A percentile compares a stretch with the other conserved stretches of the same genome.
phyloP scores from a whole-genome alignment of 2,113 vertebrate species.

The Garra rufa region DNA sequence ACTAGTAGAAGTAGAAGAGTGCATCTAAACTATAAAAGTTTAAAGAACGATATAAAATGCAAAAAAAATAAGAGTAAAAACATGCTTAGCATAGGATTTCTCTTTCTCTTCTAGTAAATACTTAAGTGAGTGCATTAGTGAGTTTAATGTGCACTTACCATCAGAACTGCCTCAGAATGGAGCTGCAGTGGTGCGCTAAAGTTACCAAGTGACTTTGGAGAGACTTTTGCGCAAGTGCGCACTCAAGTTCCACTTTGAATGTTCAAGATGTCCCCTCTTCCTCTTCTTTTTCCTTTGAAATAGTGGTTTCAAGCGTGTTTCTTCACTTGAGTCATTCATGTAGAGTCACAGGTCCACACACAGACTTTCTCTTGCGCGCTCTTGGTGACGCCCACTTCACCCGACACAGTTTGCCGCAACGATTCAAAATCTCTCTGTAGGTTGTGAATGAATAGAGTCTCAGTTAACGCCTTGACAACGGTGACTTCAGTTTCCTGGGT shows the following conservation, averaged over 20 bases:
- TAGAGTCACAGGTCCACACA: conserved; percentile 33
- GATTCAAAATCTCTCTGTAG: conserved; percentile 48
- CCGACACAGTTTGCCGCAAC: conserved; percentile 42
- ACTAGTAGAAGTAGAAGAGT: background rate
- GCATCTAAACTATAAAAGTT: background rate
- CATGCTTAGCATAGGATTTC: background rate
- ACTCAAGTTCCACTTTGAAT: conserved; percentile 3
- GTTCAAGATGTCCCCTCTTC: conserved; percentile 18
- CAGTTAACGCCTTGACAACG: conserved; percentile 45
- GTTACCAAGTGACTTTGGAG: conserved; percentile 39
- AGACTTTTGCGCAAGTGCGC: conserved; percentile 41
- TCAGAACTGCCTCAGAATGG: background rate
- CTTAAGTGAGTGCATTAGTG: conserved; percentile 9
- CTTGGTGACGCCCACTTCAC: conserved; percentile 57
- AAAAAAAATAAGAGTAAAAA: background rate
- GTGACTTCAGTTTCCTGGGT: conserved; percentile 18
- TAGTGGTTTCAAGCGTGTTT: conserved; percentile 26
- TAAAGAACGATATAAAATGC: background rate
- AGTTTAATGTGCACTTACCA: conserved; percentile 36
- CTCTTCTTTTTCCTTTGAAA: conserved; percentile 43
- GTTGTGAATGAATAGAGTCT: conserved; percentile 54
- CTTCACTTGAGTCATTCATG: conserved; percentile 62
- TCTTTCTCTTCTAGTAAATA: background rate
- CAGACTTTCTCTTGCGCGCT: conserved; percentile 40
- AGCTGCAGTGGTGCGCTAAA: conserved; percentile 17